Conservation (phyloP, 2,113 vertebrate species). For the Dasypus novemcinctus region DNA sequence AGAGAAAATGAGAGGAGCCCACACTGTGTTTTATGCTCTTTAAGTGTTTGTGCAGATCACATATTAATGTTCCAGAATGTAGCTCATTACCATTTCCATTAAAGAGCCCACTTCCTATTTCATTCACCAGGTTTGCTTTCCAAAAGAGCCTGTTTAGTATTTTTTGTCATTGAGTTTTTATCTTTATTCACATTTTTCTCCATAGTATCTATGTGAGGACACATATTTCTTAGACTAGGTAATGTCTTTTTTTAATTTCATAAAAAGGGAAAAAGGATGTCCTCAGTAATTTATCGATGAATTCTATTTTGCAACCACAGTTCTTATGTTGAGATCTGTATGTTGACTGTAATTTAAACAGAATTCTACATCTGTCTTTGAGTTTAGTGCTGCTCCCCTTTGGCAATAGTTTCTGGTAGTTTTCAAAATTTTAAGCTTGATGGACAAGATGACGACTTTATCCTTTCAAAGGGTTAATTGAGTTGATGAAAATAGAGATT, state of each 20-base stretch:
- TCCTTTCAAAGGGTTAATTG: neutral
- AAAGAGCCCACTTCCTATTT: neutral
- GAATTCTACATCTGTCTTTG: neutral
- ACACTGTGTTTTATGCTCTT: neutral
- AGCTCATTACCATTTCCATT: neutral
- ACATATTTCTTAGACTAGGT: neutral
- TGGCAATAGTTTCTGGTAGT: neutral
- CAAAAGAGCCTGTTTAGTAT: neutral
- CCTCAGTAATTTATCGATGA: neutral
- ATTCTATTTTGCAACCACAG: neutral
- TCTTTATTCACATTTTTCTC: conserved; percentile 19
- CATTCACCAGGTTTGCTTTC: neutral
- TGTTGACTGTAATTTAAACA: neutral
- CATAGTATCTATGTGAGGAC: neutral
- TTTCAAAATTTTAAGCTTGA: neutral
- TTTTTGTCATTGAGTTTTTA: neutral
- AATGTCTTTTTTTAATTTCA: neutral
- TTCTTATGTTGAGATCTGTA: neutral
- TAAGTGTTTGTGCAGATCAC: neutral
- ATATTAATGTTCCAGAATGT: neutral
- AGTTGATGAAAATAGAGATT: conserved; percentile 1
- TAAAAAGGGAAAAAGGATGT: neutral
- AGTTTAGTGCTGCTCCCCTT: neutral
- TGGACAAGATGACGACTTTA: neutral
- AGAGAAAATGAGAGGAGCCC: neutral